Percentiles rank a stretch among this genome's conserved stretches.
These are phyloP conservation scores for Cynaeus angustus DNA, from an alignment of 2,888 invertebrate genomes.

Conservation along the genomic window DNA sequence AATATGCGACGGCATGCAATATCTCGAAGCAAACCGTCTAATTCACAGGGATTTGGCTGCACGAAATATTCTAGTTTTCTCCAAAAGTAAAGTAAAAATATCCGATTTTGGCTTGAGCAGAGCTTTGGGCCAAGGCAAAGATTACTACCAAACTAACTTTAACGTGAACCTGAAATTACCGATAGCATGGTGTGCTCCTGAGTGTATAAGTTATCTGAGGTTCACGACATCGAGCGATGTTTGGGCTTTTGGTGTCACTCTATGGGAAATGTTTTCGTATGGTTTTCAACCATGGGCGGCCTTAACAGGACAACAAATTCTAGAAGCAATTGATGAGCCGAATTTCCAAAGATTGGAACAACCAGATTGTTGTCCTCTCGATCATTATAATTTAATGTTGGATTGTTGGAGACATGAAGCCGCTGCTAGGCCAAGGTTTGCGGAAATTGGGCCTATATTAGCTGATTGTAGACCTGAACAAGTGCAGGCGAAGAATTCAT, in stretches of 20 bases:
- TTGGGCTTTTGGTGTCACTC: conserved; percentile 95
- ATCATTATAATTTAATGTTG: conserved; percentile 93
- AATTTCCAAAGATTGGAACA: conserved; percentile 92
- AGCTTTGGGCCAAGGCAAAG: conserved; percentile 97
- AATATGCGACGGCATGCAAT: conserved; percentile 98
- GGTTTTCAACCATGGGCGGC: conserved; percentile 99
- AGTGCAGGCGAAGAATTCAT: conserved; percentile 84
- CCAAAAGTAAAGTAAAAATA: conserved; percentile 97
- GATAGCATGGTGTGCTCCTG: conserved; percentile 99
- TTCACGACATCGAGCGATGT: conserved; percentile 98
- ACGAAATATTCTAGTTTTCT: conserved; percentile 97
- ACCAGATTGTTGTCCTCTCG: conserved; percentile 95
- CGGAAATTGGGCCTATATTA: conserved; percentile 84
- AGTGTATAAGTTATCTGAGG: conserved; percentile 95
- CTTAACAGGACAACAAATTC: conserved; percentile 89
- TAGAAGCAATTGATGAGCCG: conserved; percentile 96
- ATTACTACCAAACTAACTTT: conserved; percentile 99
- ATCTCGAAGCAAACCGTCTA: conserved; percentile 95
- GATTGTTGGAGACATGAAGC: conserved; percentile 98
- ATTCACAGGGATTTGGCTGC: conserved; percentile 99
- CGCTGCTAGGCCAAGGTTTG: conserved; percentile 90
- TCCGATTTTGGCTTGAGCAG: conserved; percentile 98
- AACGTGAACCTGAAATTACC: conserved; percentile 97
- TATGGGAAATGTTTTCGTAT: conserved; percentile 99
- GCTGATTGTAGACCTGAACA: conserved; percentile 94